These are phyloP conservation scores for Carollia perspicillata DNA, from an alignment of 2,113 vertebrate species.

Conservation along the genomic window DNA sequence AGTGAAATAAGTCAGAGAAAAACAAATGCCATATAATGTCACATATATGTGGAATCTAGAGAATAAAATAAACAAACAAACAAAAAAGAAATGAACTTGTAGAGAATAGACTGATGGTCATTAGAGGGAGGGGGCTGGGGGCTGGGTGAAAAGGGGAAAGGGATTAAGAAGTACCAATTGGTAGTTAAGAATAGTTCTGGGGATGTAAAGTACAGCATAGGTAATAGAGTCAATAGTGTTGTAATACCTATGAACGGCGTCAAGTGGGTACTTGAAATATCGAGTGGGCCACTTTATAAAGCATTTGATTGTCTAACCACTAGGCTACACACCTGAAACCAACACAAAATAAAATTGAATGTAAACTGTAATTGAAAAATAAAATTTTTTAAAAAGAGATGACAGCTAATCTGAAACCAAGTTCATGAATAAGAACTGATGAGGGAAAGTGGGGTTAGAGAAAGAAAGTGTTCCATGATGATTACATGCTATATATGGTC, in stretches of 20 bases:
- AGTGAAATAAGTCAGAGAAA: not conserved
- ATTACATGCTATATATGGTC: not conserved
- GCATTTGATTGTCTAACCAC: not conserved
- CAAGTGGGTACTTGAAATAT: not conserved
- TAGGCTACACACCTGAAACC: not conserved
- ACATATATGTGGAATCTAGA: not conserved
- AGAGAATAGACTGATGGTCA: not conserved
- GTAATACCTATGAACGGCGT: not conserved
- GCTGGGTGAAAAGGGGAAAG: not conserved
- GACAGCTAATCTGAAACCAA: not conserved
- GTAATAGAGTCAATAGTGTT: not conserved
- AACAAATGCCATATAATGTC: not conserved
- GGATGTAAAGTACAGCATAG: not conserved
- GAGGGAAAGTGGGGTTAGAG: not conserved
- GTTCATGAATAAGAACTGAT: not conserved
- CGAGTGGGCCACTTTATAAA: not conserved
- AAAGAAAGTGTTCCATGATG: not conserved
- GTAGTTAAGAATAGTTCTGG: not conserved
- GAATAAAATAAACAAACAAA: not conserved
- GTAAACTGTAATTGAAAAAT: not conserved
- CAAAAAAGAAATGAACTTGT: not conserved
- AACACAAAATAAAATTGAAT: not conserved
- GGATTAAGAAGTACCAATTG: not conserved
- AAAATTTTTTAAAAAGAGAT: not conserved
- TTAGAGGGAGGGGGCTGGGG: not conserved